Conservation (phyloP, 2,797 vertebrate species). For the Falco berigora region DNA sequence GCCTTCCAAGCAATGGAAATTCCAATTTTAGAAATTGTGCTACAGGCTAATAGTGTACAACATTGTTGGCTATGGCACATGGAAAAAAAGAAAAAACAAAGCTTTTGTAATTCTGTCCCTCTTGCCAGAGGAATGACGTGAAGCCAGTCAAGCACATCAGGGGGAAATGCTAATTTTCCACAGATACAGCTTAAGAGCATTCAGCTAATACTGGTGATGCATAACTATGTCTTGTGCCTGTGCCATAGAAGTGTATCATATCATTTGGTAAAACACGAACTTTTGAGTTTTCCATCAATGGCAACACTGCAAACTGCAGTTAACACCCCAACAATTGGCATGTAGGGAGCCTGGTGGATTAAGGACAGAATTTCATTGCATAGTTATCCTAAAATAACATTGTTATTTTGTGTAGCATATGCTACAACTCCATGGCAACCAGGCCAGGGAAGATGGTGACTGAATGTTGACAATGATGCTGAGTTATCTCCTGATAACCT, state of each 20-base stretch:
- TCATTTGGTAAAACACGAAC: neutral
- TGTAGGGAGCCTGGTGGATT: neutral
- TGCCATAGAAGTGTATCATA: neutral
- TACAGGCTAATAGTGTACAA: neutral
- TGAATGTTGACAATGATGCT: slow-evolving; percentile 8
- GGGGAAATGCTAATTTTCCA: slow-evolving; percentile 4
- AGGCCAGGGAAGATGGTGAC: neutral
- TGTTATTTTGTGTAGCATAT: slow-evolving; percentile 37
- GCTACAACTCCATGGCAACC: slow-evolving; percentile 36
- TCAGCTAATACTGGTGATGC: neutral
- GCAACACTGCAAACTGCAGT: neutral
- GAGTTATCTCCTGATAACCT: slow-evolving; percentile 47
- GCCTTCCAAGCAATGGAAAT: slow-evolving; percentile 56
- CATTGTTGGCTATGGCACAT: slow-evolving; percentile 38
- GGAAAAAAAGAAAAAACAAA: slow-evolving; percentile 1
- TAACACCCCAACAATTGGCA: neutral
- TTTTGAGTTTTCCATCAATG: neutral
- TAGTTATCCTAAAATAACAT: slow-evolving; percentile 52
- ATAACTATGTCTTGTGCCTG: neutral
- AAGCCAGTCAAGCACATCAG: slow-evolving; percentile 13
- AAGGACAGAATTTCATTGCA: neutral
- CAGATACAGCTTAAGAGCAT: neutral
- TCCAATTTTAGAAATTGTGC: slow-evolving; percentile 47
- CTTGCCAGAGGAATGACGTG: neutral
- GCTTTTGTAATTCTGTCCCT: slow-evolving; percentile 8